These are phyloP conservation scores for Parus major DNA, from an alignment of 2,113 vertebrate genomes.

Conservation along the genomic window DNA sequence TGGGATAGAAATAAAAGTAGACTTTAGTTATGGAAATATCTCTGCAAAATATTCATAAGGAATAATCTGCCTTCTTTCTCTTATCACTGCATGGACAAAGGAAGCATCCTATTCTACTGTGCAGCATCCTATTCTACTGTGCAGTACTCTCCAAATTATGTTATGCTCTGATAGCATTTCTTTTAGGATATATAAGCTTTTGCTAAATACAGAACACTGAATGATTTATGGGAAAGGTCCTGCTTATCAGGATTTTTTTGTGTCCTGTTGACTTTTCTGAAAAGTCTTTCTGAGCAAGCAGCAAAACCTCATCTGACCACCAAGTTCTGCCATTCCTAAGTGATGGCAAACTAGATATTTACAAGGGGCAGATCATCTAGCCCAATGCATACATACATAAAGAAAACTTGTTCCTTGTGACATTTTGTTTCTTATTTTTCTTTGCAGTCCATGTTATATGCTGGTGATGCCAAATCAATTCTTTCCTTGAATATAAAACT, in stretches of 20 bases:
- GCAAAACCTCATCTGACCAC: background rate
- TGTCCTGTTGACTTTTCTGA: background rate
- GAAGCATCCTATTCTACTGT: background rate
- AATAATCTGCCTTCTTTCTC: background rate
- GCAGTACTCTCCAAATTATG: background rate
- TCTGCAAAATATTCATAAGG: background rate
- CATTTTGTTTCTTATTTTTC: background rate
- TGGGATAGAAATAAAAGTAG: background rate
- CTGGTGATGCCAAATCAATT: background rate
- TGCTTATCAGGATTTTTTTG: background rate
- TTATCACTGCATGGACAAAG: background rate
- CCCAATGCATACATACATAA: fast-evolving
- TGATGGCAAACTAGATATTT: background rate
- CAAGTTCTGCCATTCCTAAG: background rate
- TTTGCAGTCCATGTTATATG: background rate
- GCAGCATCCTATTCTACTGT: background rate
- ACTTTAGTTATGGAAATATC: background rate
- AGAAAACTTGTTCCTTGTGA: background rate
- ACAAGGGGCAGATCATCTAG: background rate
- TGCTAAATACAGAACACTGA: background rate
- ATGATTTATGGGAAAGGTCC: background rate
- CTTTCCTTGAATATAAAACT: background rate
- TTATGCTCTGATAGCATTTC: background rate
- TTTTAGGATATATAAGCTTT: background rate
- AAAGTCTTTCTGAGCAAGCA: background rate